phyloP scores from a whole-genome alignment of 2,888 invertebrate genomes.

The Tenthredo amoena region DNA sequence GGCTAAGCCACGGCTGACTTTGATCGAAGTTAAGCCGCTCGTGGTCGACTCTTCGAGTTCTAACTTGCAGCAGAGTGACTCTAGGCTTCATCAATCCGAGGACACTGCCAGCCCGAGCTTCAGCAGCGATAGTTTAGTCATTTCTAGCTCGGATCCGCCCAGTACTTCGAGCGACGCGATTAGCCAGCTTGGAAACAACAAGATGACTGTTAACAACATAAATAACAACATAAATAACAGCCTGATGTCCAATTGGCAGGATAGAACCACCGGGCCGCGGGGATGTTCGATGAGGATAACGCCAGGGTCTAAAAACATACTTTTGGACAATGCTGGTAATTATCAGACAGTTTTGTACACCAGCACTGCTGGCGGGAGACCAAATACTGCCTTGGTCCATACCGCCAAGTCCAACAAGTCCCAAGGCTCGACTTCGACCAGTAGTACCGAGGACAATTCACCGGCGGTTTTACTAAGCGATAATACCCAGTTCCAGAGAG shows the following conservation, averaged over 20 bases:
- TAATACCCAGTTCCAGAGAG: constrained; percentile 82
- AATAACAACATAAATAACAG: constrained; percentile 54
- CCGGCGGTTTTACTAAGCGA: constrained; percentile 59
- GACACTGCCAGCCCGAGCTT: constrained; percentile 72
- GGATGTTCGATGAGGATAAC: constrained; percentile 89
- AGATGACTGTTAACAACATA: constrained; percentile 54
- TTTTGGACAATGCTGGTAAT: constrained; percentile 88
- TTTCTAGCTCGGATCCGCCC: constrained; percentile 75
- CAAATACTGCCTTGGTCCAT: constrained; percentile 73
- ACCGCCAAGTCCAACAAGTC: constrained; percentile 68
- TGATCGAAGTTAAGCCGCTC: constrained; percentile 69
- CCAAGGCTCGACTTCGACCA: constrained; percentile 70
- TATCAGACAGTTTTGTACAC: constrained; percentile 88
- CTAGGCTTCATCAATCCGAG: constrained; percentile 54
- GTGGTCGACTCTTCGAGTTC: neutral
- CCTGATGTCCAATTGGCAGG: constrained; percentile 61
- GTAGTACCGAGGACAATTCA: constrained; percentile 71
- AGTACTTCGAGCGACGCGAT: constrained; percentile 73
- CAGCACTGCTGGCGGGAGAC: constrained; percentile 61
- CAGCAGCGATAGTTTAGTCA: constrained; percentile 74
- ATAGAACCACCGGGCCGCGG: constrained; percentile 81
- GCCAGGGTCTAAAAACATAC: constrained; percentile 89
- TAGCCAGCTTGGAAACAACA: constrained; percentile 56
- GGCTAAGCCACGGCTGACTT: constrained; percentile 63
- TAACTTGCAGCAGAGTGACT: constrained; percentile 11